phyloP scores from a whole-genome alignment of 2,113 vertebrate genomes.

The Bufo gargarizans region DNA sequence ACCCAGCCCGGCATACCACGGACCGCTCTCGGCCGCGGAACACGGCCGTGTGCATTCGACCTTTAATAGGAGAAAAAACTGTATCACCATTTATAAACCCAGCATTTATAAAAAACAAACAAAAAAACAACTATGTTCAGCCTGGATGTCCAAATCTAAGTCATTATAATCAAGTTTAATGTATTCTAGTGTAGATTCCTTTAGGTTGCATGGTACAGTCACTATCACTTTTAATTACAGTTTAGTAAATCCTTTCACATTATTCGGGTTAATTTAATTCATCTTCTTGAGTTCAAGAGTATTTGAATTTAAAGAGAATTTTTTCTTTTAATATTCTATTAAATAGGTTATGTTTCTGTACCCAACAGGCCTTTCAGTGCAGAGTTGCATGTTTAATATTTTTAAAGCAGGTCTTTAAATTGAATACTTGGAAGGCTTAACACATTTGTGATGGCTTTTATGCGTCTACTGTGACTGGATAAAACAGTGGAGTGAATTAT shows the following conservation, averaged over 20 bases:
- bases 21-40: no score
- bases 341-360: constrained; percentile 42
- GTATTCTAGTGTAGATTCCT: background rate
- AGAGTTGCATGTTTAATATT: constrained; percentile 53
- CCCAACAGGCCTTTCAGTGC: constrained; percentile 18
- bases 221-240: constrained; percentile 30
- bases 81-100: no score
- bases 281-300: constrained; percentile 17
- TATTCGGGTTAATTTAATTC: constrained; percentile 42
- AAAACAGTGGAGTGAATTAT: constrained; percentile 57
- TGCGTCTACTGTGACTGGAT: constrained; percentile 45
- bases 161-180: background rate
- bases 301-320: constrained; percentile 28
- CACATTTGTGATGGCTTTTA: constrained; percentile 52
- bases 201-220: background rate
- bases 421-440: constrained; percentile 52
- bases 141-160: background rate
- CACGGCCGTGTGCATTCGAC: no score
- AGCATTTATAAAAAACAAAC: no score
- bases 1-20: no score
- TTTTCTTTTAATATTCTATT: constrained; percentile 37
- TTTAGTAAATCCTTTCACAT: constrained; percentile 28
- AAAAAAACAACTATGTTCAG: no score
- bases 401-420: constrained; percentile 48
- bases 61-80: no score